Conservation (phyloP, 2,113 vertebrate species). For the Gallinago jamesoni region DNA sequence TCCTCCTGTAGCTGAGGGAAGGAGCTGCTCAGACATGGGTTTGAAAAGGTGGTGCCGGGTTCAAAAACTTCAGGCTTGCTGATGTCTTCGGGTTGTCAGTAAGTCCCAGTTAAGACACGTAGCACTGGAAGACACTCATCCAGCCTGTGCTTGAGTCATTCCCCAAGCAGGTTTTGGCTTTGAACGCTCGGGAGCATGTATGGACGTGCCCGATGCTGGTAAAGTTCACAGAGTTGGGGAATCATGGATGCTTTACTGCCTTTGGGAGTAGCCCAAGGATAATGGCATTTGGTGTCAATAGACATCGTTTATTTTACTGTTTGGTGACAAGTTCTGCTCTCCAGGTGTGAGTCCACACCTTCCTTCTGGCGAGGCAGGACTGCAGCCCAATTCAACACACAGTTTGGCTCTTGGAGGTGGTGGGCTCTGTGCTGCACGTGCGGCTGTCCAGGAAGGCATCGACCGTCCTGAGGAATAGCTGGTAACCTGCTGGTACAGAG, state of each 20-base stretch:
- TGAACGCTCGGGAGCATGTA: background rate
- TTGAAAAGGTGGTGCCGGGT: background rate
- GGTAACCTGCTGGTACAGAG: background rate
- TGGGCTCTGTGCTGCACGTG: rapidly evolving
- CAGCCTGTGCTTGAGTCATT: background rate
- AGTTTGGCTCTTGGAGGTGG: rapidly evolving
- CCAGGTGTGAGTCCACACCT: background rate
- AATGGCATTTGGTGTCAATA: background rate
- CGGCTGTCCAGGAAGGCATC: background rate
- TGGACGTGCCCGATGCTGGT: rapidly evolving
- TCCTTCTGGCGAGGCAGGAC: background rate
- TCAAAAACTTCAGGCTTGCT: background rate
- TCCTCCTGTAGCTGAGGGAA: background rate
- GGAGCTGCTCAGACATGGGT: background rate
- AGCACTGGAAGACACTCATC: background rate
- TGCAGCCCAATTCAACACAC: background rate
- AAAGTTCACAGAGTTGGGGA: background rate
- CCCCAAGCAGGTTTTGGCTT: background rate
- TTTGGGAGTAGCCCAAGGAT: background rate
- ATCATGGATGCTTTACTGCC: background rate
- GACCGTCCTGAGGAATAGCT: background rate
- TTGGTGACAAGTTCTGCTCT: background rate
- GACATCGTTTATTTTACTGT: background rate
- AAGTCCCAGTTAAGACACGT: background rate
- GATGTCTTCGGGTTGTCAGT: background rate